Base-by-base conservation (phyloP, 2,888 invertebrate species). In the Parnassius orleans region DNA sequence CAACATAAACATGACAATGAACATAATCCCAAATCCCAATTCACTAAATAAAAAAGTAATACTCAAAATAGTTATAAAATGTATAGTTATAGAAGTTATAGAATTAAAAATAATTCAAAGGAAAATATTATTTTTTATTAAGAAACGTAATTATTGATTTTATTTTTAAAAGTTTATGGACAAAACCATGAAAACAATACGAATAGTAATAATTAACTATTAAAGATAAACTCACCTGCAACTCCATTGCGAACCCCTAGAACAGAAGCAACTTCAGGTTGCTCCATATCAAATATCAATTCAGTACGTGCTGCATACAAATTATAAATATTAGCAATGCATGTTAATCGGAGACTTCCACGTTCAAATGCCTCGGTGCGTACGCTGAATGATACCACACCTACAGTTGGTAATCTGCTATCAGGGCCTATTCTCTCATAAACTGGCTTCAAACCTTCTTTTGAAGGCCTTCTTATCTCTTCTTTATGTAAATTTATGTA, bases 201-300 rank as follows among this genome's bases (percentile, higher is more conserved):
- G 14, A 9, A 11, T 19, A 55, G 14, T 42, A 48, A 19, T 33
- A 5, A 33, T 33, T 33, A 33, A 33, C 33, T 7, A 5, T 33
- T 5, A 5, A 60, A 59, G 53, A 61, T 64, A 64, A 68, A 58
- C 90, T 87, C 79, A 93, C 93, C 93, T 80, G 80, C 74, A 69
- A 93, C 93, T 71, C 92, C 92, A 85, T 94, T 94, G 66, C 94
- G 92, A 66, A 95, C 95, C 72, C 95, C 95, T 72, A 95, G 87
- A 73, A 95, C 95, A 63, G 95, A 95, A 66, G 95, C 95, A 73
- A 95, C 93, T 83, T 95, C 93, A 65, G 95, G 95, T 75, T 94
- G 94, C 83, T 95, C 95, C 87, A 95, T 95, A 81, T 95, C 95
- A 75, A 95, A 90, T 72, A 93, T 87, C 68, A 93, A 87, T 80